Conservation (phyloP, 1,140 invertebrate species). For the Trypoxylus dichotomus region DNA sequence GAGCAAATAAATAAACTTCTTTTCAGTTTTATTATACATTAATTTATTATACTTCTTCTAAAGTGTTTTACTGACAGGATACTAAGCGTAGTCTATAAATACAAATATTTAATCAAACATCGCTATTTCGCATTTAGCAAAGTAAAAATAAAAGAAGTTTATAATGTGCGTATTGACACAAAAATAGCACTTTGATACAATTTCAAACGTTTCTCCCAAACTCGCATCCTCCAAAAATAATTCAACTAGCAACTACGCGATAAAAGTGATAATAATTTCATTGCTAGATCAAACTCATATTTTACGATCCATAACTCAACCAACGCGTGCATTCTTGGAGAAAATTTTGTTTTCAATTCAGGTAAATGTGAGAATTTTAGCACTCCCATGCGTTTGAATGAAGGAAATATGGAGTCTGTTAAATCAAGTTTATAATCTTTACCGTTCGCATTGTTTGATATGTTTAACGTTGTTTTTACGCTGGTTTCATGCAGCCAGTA, state of each 20-base stretch:
- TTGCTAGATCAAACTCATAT: neutral
- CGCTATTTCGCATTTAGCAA: neutral
- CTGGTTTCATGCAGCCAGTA: too few species aligned
- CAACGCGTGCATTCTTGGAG: too few species aligned
- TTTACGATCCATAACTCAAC: neutral
- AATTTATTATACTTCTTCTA: neutral
- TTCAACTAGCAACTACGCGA: too few species aligned
- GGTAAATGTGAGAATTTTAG: too few species aligned
- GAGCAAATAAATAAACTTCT: neutral
- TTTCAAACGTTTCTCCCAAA: too few species aligned
- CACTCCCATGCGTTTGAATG: too few species aligned
- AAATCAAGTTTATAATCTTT: too few species aligned
- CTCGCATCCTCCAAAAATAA: too few species aligned
- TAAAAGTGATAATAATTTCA: neutral
- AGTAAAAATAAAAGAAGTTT: neutral
- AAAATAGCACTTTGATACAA: neutral
- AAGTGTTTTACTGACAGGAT: neutral
- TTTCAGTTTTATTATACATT: neutral
- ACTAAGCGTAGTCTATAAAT: neutral
- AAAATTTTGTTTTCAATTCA: too few species aligned
- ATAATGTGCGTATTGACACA: neutral
- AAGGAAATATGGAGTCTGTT: too few species aligned
- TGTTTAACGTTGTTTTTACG: too few species aligned
- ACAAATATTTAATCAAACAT: neutral
- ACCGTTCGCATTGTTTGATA: too few species aligned